phyloP scores from a whole-genome alignment of 1,140 invertebrate species.

The Doryteuthis pealeii region DNA sequence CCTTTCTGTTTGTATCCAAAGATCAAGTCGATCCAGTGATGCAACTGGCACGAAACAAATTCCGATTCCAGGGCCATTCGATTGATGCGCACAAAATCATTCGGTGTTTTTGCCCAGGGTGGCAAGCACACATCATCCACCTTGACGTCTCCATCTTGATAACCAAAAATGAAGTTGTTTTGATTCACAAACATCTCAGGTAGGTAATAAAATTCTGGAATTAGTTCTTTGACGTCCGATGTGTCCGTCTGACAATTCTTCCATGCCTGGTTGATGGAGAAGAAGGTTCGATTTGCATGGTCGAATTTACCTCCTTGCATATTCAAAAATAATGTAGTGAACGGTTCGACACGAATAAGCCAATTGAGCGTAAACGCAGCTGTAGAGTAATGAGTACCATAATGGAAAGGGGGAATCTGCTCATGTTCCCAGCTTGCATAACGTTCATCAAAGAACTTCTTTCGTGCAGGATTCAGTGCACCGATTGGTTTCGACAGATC shows the following conservation, averaged over 20 bases:
- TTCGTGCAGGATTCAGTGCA: constrained; percentile 90
- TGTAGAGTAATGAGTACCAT: constrained; percentile 99
- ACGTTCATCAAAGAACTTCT: constrained; percentile 95
- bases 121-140: constrained; percentile 87
- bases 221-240: constrained; percentile 98
- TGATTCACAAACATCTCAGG: constrained; percentile 98
- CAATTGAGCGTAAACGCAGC: constrained; percentile 98
- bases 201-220: constrained; percentile 98
- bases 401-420: constrained; percentile 97
- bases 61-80: constrained; percentile 98
- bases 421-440: constrained; percentile 98
- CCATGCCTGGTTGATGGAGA: constrained; percentile 91
- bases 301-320: constrained; percentile 99
- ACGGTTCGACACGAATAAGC: constrained; percentile 96
- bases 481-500: constrained; percentile 99
- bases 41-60: constrained; percentile 98
- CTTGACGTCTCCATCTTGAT: constrained; percentile 80
- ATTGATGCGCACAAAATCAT: constrained; percentile 97
- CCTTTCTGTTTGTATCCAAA: constrained; percentile 99
- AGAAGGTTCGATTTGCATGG: constrained; percentile 94
- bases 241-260: constrained; percentile 98
- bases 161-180: constrained; percentile 83
- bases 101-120: constrained; percentile 93
- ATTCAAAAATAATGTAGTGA: constrained; percentile 96
- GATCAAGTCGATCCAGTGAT: constrained; percentile 99